Evolutionary conservation across 1,140 invertebrate species (phyloP).

Genomic region (Temnothorax curvispinosus): DNA sequence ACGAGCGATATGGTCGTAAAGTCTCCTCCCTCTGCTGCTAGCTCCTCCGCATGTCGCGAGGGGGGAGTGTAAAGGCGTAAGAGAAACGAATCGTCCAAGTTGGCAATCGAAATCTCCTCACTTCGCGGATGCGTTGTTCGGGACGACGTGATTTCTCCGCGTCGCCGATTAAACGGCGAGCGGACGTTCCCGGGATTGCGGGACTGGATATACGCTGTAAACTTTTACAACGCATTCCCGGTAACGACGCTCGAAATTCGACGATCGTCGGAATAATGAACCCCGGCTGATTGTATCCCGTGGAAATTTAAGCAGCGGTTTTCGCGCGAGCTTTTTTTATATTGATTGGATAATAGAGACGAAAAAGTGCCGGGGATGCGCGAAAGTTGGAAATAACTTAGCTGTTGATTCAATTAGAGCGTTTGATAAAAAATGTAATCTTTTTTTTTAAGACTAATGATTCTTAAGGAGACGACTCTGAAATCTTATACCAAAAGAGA

Average conservation of each 20-base stretch:
- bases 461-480: not conserved
- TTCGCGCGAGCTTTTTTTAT: not conserved
- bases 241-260: constrained; percentile 28
- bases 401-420: not conserved
- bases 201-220: constrained; percentile 4
- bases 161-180: constrained; percentile 30
- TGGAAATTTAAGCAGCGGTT: not conserved
- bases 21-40: not conserved
- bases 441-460: not conserved
- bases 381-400: not conserved
- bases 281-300: not conserved
- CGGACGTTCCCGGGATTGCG: not conserved
- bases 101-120: constrained; percentile 42
- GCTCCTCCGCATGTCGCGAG: not conserved
- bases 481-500: not conserved
- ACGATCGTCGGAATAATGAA: not conserved
- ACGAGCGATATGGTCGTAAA: constrained; percentile 32
- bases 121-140: not conserved
- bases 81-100: constrained; percentile 1
- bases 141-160: constrained; percentile 13
- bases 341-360: not conserved
- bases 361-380: not conserved
- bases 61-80: not conserved
- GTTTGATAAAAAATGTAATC: not conserved
- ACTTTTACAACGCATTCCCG: constrained; percentile 1